Conservation (phyloP, 2,797 vertebrate genomes). For the Chromobotia macracanthus region DNA sequence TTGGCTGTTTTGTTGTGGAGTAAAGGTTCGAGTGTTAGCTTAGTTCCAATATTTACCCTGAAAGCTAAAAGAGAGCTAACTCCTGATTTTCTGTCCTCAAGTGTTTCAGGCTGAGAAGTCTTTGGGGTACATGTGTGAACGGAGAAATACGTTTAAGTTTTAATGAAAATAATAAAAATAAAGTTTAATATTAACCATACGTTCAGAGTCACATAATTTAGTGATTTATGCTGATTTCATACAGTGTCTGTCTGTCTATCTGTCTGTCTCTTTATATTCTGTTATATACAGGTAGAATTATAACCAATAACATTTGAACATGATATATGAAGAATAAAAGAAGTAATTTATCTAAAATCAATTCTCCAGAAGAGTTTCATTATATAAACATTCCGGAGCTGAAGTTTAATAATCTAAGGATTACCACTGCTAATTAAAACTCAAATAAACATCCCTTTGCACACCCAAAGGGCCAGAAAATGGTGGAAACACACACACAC, state of each 20-base stretch:
- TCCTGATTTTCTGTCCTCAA: neutral
- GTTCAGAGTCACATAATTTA: too few species aligned
- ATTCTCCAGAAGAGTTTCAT: slow-evolving; percentile 72
- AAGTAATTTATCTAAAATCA: neutral
- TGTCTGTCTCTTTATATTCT: too few species aligned
- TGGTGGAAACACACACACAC: slow-evolving; percentile 56
- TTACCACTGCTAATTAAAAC: slow-evolving; percentile 95
- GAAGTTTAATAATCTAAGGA: slow-evolving; percentile 85
- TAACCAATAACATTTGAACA: neutral
- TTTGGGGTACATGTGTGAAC: neutral
- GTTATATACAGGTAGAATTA: neutral
- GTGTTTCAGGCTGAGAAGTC: neutral
- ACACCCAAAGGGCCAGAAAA: slow-evolving; percentile 70
- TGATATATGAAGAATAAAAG: neutral
- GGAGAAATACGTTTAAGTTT: too few species aligned
- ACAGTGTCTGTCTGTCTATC: too few species aligned
- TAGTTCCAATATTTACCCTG: slow-evolving; percentile 51
- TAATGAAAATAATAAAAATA: too few species aligned
- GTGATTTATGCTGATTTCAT: too few species aligned
- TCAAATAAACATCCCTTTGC: slow-evolving; percentile 87
- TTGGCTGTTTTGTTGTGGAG: slow-evolving; percentile 47
- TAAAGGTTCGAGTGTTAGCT: slow-evolving; percentile 39
- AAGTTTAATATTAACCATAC: too few species aligned
- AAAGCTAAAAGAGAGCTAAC: slow-evolving; percentile 12
- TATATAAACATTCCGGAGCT: slow-evolving; percentile 82